Conservation (phyloP, 1,140 invertebrate species). For the Drosophila sulfurigaster region DNA sequence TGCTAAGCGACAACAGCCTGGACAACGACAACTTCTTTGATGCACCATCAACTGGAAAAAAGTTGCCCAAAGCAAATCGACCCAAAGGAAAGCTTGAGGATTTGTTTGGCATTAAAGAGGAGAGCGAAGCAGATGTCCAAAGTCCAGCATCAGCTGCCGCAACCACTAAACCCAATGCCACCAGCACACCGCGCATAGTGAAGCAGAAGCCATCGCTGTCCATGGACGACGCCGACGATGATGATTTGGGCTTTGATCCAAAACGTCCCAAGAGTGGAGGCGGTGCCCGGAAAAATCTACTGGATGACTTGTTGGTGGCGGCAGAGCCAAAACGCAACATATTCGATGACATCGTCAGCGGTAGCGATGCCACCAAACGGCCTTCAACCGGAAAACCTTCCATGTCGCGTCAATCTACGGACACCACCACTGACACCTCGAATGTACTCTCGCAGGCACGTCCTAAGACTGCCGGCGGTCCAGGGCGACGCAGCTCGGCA, state of each 20-base stretch:
- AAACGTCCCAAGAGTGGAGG: conserved; percentile 73
- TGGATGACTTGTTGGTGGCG: conserved; percentile 62
- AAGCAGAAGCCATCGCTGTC: conserved; percentile 74
- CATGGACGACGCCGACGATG: conserved; percentile 71
- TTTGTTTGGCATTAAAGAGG: conserved; percentile 82
- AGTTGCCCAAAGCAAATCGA: conserved; percentile 46
- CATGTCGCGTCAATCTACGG: conserved; percentile 79
- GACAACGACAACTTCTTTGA: conserved; percentile 86
- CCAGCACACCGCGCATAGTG: conserved; percentile 71
- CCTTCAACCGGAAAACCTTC: conserved; percentile 63
- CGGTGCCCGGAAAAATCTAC: conserved; percentile 50
- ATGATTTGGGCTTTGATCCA: conserved; percentile 84
- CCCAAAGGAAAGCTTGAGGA: conserved; percentile 73
- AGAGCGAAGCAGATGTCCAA: conserved; percentile 62
- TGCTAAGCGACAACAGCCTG: conserved; percentile 85
- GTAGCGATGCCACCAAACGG: conserved; percentile 45
- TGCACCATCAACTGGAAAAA: conserved; percentile 70
- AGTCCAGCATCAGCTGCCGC: conserved; percentile 3
- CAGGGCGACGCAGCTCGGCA: conserved; percentile 70
- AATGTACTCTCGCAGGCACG: conserved; percentile 52
- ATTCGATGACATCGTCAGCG: conserved; percentile 62
- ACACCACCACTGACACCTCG: conserved; percentile 79
- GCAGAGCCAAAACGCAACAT: conserved; percentile 68
- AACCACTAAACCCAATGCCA: conserved; percentile 37
- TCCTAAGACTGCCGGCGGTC: conserved; percentile 71